phyloP scores from a whole-genome alignment of 2,888 invertebrate species.

The Apotomis betuletana region DNA sequence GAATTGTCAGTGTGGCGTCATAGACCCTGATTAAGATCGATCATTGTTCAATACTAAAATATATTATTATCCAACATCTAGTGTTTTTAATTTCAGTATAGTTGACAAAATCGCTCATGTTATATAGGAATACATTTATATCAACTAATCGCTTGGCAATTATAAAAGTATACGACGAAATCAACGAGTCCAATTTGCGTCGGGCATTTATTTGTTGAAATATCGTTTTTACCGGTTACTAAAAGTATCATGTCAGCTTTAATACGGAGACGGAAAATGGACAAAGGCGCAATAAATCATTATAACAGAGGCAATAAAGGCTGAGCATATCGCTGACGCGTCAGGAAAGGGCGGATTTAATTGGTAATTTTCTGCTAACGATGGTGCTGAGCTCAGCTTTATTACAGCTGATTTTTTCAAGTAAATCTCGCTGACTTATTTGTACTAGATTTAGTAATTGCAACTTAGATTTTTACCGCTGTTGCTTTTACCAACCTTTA shows the following conservation, averaged over 20 bases:
- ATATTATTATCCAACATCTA: too few relatives aligned
- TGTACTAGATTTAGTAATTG: neutral
- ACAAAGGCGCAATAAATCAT: slow-evolving; percentile 53
- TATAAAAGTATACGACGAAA: too few relatives aligned
- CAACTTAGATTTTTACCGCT: neutral
- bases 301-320: slow-evolving; percentile 60
- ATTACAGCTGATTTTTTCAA: neutral
- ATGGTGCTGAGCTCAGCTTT: neutral
- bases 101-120: too few relatives aligned
- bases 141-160: too few relatives aligned
- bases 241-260: slow-evolving; percentile 33
- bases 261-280: slow-evolving; percentile 36
- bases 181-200: neutral
- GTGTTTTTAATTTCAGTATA: too few relatives aligned
- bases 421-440: slow-evolving; percentile 7
- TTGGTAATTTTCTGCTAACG: slow-evolving; percentile 35
- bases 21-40: too few relatives aligned
- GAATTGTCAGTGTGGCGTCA: too few relatives aligned
- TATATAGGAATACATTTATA: too few relatives aligned
- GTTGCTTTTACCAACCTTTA: neutral
- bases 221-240: slow-evolving; percentile 8
- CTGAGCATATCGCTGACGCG: slow-evolving; percentile 42
- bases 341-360: slow-evolving; percentile 28
- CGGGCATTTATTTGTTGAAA: slow-evolving; percentile 4
- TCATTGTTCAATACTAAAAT: too few relatives aligned